Percentiles rank a stretch among this genome's conserved stretches.
These are phyloP conservation scores for Globia sparganii DNA, from an alignment of 2,888 invertebrate species.

Conservation along the genomic window DNA sequence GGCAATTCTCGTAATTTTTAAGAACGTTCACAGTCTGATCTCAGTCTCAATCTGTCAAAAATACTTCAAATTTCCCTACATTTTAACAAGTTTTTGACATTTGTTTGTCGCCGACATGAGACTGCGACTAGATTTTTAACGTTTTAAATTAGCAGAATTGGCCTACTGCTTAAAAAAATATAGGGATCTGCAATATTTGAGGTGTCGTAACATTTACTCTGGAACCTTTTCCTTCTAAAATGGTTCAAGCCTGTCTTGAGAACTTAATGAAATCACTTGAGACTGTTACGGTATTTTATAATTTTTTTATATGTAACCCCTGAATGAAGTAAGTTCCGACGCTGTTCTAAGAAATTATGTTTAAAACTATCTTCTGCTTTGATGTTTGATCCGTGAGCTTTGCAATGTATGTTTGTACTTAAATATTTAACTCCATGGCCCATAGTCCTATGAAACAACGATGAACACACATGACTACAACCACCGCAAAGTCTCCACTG, in stretches of 20 bases:
- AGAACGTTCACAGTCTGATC: too few relatives aligned
- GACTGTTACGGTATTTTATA: neutral
- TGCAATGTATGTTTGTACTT: neutral
- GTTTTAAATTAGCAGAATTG: too few relatives aligned
- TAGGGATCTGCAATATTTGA: slow-evolving; percentile 19
- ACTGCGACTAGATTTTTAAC: too few relatives aligned
- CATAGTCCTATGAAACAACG: neutral
- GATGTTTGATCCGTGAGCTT: neutral
- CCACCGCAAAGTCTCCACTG: neutral
- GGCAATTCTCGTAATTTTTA: too few relatives aligned
- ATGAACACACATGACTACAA: neutral
- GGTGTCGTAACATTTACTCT: slow-evolving; percentile 5
- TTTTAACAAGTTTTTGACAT: too few relatives aligned
- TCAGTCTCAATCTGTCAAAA: too few relatives aligned
- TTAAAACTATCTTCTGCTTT: neutral
- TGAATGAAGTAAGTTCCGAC: neutral
- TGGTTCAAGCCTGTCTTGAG: neutral
- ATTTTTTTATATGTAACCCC: neutral
- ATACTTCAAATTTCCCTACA: too few relatives aligned
- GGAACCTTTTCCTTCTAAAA: neutral
- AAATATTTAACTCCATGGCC: neutral
- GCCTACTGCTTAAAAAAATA: slow-evolving; percentile 3
- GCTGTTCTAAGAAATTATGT: neutral
- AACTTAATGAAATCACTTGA: neutral
- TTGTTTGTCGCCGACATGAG: too few relatives aligned